These are phyloP conservation scores for Pollenia angustigena DNA, from an alignment of 2,888 invertebrate species.

Conservation along the genomic window DNA sequence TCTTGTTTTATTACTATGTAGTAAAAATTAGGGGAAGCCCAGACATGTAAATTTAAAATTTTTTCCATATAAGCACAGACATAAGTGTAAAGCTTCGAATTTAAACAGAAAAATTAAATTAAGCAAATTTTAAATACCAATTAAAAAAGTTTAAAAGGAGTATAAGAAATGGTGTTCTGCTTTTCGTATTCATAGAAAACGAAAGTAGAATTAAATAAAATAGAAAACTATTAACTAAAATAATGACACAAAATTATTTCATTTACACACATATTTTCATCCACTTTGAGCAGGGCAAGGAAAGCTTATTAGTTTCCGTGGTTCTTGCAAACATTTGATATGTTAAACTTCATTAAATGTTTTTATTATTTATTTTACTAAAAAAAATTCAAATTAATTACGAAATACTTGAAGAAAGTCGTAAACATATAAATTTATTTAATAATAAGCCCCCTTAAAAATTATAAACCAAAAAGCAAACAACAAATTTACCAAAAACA, in stretches of 20 bases:
- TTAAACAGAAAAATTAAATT: no score
- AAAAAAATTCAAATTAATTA: neutral
- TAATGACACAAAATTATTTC: constrained; percentile 16
- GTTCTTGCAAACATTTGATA: neutral
- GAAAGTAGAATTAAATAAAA: constrained; percentile 38
- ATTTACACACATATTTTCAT: constrained; percentile 4
- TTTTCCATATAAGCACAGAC: no score
- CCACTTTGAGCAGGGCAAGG: constrained; percentile 3
- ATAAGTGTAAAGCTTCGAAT: no score
- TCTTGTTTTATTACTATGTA: no score
- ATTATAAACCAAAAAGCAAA: neutral
- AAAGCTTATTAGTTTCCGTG: neutral
- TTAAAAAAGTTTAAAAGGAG: no score
- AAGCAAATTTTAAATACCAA: no score
- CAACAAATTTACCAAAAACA: constrained; percentile 12
- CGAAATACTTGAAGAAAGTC: neutral
- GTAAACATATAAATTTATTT: neutral
- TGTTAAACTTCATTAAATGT: no score
- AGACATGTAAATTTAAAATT: no score
- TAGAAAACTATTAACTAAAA: constrained; percentile 17
- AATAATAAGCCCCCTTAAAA: constrained; percentile 13
- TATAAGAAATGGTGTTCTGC: no score
- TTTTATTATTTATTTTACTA: constrained; percentile 1
- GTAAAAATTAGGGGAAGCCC: no score
- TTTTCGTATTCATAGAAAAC: constrained; percentile 11